These are phyloP conservation scores for Solea solea DNA, from an alignment of 2,113 vertebrate species.

Conservation along the genomic window DNA sequence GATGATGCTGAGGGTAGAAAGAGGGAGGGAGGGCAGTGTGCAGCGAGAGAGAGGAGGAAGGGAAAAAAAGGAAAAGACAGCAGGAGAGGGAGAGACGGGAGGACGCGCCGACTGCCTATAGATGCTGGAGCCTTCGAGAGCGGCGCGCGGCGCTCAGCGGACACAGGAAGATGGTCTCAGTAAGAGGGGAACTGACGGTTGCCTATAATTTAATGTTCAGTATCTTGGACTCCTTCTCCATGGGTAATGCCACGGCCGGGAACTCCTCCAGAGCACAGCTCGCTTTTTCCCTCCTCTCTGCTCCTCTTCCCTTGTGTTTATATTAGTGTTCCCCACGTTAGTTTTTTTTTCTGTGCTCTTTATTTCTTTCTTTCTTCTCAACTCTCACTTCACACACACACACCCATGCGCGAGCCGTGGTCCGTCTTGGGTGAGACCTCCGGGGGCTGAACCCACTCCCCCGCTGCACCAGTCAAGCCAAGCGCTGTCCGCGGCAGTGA, in stretches of 20 bases:
- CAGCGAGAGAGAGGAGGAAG: constrained; percentile 26
- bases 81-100: constrained; percentile 64
- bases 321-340: constrained; percentile 43
- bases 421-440: constrained; percentile 61
- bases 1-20: constrained; percentile 66
- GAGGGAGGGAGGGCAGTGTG: constrained; percentile 65
- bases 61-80: constrained; percentile 66
- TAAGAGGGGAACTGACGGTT: constrained; percentile 90
- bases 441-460: constrained; percentile 82
- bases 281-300: constrained; percentile 51
- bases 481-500: constrained; percentile 84
- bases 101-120: constrained; percentile 76
- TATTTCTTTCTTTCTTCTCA: constrained; percentile 59
- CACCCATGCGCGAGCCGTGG: constrained; percentile 28
- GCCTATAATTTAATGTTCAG: constrained; percentile 92
- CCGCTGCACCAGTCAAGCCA: constrained; percentile 83
- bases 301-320: constrained; percentile 24
- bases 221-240: constrained; percentile 89
- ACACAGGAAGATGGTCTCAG: constrained; percentile 86
- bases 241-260: constrained; percentile 85
- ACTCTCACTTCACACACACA: constrained; percentile 44
- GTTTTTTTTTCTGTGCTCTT: constrained; percentile 69
- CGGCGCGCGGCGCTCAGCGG: constrained; percentile 82
- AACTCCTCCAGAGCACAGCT: constrained; percentile 66
- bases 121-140: constrained; percentile 82